A percentile compares a stretch with the other conserved stretches of the same genome.
Evolutionary conservation across 30 jellyfish, hydroid and myxozoan species (phyloP).

Genomic region (Aurelia sp.): DNA sequence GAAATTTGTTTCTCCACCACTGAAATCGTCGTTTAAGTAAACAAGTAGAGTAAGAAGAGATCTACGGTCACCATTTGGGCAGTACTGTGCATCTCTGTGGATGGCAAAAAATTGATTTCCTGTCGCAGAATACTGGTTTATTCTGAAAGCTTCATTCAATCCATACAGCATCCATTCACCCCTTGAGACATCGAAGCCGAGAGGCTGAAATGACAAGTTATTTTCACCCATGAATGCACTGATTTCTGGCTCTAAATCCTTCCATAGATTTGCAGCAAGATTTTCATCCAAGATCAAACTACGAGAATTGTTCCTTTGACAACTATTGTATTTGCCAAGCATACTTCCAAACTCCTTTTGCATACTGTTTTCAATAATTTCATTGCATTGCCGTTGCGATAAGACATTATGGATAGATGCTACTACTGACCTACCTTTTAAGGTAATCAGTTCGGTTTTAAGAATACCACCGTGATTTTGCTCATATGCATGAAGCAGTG

Average conservation of each 20-base stretch:
- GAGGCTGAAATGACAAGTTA: slow-evolving; percentile 34
- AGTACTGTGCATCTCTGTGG: too few relatives aligned
- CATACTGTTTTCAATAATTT: background rate
- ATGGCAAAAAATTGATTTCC: too few relatives aligned
- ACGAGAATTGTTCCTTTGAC: slow-evolving; percentile 51
- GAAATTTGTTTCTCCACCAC: too few relatives aligned
- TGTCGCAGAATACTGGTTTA: too few relatives aligned
- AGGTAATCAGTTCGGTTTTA: background rate
- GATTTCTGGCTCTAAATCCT: slow-evolving; percentile 1
- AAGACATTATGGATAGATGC: slow-evolving; percentile 28
- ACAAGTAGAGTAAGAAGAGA: too few relatives aligned
- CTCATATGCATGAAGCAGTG: background rate
- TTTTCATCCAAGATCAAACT: slow-evolving; percentile 34
- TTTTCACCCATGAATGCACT: background rate
- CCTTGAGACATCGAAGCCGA: slow-evolving; percentile 60
- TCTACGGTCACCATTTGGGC: too few relatives aligned
- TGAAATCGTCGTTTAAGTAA: too few relatives aligned
- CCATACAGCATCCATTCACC: slow-evolving; percentile 75
- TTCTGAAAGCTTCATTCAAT: too few relatives aligned
- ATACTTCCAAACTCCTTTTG: slow-evolving; percentile 7
- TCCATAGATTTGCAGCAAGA: slow-evolving; percentile 50
- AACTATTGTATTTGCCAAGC: slow-evolving; percentile 5
- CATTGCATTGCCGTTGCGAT: slow-evolving; percentile 26
- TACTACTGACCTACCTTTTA: slow-evolving; percentile 7
- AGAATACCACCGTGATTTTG: background rate